Evolutionary conservation across 2,888 invertebrate genomes (phyloP).

Genomic region (Onthophagus sagittarius): DNA sequence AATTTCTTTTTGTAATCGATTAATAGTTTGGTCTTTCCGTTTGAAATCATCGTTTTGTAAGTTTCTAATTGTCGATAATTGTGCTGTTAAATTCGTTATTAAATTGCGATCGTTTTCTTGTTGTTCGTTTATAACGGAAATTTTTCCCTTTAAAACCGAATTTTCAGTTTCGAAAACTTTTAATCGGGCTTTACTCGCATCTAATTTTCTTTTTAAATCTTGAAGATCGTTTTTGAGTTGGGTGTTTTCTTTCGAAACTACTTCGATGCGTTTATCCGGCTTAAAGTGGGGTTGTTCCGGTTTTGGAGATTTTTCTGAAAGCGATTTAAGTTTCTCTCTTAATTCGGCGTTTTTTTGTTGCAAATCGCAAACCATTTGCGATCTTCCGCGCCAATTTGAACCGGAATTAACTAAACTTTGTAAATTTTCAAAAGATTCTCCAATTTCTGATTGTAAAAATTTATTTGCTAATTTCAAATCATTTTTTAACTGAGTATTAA

Average conservation of each 20-base stretch:
- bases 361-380: constrained; percentile 68
- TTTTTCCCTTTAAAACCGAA: constrained; percentile 55
- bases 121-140: constrained; percentile 59
- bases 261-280: constrained; percentile 48
- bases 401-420: constrained; percentile 56
- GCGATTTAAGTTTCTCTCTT: constrained; percentile 56
- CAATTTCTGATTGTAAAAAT: constrained; percentile 71
- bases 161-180: constrained; percentile 66
- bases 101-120: constrained; percentile 61
- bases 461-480: constrained; percentile 70
- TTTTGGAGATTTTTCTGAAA: constrained; percentile 34
- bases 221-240: constrained; percentile 55
- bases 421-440: constrained; percentile 65
- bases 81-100: constrained; percentile 59
- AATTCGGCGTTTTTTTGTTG: constrained; percentile 66
- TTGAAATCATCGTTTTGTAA: constrained; percentile 50
- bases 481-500: constrained; percentile 64
- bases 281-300: constrained; percentile 21
- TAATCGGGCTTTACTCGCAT: constrained; percentile 65
- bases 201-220: constrained; percentile 60
- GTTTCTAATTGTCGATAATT: constrained; percentile 53
- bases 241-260: constrained; percentile 57
- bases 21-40: constrained; percentile 52
- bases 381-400: constrained; percentile 71
- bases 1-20: constrained; percentile 45